Base-by-base conservation (phyloP, 1,140 invertebrate species). In the Drosophila nasuta region DNA sequence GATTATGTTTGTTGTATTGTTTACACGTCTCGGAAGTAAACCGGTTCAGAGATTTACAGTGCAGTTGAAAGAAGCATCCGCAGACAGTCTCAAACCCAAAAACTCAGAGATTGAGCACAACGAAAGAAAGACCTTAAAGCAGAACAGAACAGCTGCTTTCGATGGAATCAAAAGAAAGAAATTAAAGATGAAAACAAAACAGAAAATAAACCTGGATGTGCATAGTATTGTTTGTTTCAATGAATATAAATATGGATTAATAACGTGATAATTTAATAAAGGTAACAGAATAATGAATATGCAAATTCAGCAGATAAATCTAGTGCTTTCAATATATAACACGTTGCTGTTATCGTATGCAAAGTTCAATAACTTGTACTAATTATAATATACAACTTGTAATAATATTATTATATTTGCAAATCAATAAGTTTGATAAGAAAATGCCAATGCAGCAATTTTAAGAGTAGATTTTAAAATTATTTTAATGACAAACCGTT, bases 11-110 rank as follows among this genome's bases (percentile, higher is more conserved):
- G 62, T 63, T 82, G 66, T 68, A 72, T 70, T 75, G 80, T 79
- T 48, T 74, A 45, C 58, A 33, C 38, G 46, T 35, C 49, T 66
- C 64, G 72, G 63, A 79, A 65, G 60, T 64, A 86, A 86, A 86
- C 82, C 82, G 82, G 82, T 86, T 82, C 65, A 51, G 41, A 62
- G 65, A 68, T 56, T 58, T 41, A 62, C 41, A 25, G 38, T 74
- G 73, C 81, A 70, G 65, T 46, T 63, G 49, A 46, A 54, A 67
- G 62, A 57, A 62, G 41, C 74, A 62, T 67, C 64, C 17, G 15
- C 17, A 17, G 46, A 43, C 41, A 25, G 38, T 33, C 49, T n/a
- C 54, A 28, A 52, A 1, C 46, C 41, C 41, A 7, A 30, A 25
- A 13, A 3, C 20, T 11, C 49, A 25, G 20, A 52, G 7, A 28